A percentile compares a stretch with the other conserved stretches of the same genome.
Conservation (phyloP, 2,797 vertebrate species). For the Aeoliscus strigatus region DNA sequence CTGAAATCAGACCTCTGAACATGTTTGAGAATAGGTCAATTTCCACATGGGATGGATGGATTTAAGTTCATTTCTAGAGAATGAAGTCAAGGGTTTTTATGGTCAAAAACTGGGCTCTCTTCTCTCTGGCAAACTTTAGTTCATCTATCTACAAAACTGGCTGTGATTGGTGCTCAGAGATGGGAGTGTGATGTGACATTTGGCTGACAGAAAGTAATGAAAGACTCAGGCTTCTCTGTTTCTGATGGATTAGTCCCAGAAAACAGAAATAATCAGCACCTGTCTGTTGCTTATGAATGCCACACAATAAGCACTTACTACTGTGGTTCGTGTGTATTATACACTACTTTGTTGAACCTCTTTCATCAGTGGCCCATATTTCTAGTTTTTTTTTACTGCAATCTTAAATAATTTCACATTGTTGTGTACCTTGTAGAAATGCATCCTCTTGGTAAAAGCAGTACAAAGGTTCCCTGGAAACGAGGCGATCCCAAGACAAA, state of each 20-base stretch:
- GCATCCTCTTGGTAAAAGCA: conserved; percentile 2
- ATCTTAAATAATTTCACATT: conserved; percentile 2
- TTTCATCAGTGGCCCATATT: conserved; percentile 2
- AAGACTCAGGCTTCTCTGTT: conserved; percentile 30
- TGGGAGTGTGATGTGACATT: conserved; percentile 50
- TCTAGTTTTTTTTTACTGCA: conserved; percentile 7
- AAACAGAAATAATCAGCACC: conserved; percentile 34
- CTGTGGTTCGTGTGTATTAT: conserved; percentile 3
- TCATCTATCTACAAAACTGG: conserved; percentile 27
- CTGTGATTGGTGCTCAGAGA: conserved; percentile 31
- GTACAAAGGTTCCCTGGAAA: conserved; percentile 7
- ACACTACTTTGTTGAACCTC: conserved; percentile 14
- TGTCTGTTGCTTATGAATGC: conserved; percentile 13
- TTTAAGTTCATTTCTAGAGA: no score
- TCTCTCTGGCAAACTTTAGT: conserved; percentile 31
- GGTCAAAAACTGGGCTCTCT: conserved; percentile 28
- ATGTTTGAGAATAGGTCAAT: no score
- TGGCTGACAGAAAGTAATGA: conserved; percentile 35
- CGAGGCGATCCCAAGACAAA: conserved; percentile 2
- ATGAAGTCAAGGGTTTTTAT: no score
- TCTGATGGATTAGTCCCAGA: conserved; percentile 34
- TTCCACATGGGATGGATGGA: no score
- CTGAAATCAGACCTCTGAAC: no score
- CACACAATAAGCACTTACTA: conserved; percentile 27
- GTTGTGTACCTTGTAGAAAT: conserved; percentile 13